Conservation (phyloP, 2,113 vertebrate species). For the Symphodus melops region DNA sequence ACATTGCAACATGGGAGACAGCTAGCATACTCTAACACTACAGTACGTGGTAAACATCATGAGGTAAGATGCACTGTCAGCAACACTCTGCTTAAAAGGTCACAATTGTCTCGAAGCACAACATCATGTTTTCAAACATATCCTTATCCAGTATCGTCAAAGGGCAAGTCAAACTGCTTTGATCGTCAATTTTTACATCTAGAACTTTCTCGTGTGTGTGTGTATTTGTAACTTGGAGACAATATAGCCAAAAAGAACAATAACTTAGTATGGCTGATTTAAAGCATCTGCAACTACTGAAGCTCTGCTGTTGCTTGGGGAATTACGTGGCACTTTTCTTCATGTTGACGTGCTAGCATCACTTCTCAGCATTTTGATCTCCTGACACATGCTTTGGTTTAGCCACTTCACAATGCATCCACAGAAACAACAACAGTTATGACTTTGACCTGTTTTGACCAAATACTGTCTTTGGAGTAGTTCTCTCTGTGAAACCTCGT, state of each 20-base stretch:
- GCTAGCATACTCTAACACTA: slow-evolving; percentile 33
- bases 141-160: not conserved
- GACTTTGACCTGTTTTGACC: slow-evolving; percentile 16
- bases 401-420: slow-evolving; percentile 7
- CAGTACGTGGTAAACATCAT: slow-evolving; percentile 48
- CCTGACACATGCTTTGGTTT: not conserved
- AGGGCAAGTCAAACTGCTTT: not conserved
- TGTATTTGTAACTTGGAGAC: not conserved
- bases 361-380: not conserved
- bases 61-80: slow-evolving; percentile 41
- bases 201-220: too few relatives aligned
- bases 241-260: not conserved
- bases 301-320: not conserved
- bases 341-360: too few relatives aligned
- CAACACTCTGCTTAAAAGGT: slow-evolving; percentile 22
- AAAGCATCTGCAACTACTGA: not conserved
- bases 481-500: not conserved
- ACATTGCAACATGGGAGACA: slow-evolving; percentile 6
- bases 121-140: not conserved
- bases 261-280: not conserved
- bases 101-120: slow-evolving; percentile 14
- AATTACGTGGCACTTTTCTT: not conserved
- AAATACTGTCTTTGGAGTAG: not conserved
- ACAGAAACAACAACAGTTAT: slow-evolving; percentile 12
- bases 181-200: not conserved